Evolutionary conservation across 2,113 vertebrate species (phyloP).

Genomic region (Phrynocephalus versicolor): DNA sequence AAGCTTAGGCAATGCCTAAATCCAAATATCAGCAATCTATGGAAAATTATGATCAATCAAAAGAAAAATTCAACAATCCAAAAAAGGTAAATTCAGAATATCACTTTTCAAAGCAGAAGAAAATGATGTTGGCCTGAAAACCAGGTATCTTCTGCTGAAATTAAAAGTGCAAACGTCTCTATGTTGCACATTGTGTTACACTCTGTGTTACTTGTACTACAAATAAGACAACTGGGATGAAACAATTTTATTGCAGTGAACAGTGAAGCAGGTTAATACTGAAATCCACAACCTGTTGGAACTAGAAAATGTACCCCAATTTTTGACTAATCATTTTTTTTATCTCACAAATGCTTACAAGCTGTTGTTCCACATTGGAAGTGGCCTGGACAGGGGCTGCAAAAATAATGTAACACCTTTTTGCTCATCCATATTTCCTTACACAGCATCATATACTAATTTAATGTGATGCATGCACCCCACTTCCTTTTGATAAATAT

Average conservation of each 20-base stretch:
- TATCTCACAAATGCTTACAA: too few relatives aligned
- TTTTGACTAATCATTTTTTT: not conserved
- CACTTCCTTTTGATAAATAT: not conserved
- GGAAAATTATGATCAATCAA: too few relatives aligned
- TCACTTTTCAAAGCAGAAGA: not conserved
- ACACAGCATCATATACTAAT: not conserved
- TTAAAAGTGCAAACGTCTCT: not conserved
- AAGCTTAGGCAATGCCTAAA: not conserved
- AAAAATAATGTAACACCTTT: too few relatives aligned
- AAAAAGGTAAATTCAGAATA: not conserved
- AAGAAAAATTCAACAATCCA: not conserved
- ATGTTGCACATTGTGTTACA: not conserved
- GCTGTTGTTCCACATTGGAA: too few relatives aligned
- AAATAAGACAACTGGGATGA: not conserved
- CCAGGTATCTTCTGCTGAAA: not conserved
- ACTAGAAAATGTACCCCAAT: not conserved
- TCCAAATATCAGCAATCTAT: not conserved
- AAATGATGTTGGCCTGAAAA: not conserved
- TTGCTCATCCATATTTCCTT: too few relatives aligned
- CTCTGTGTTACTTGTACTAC: too few relatives aligned
- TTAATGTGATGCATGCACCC: not conserved
- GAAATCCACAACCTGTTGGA: not conserved
- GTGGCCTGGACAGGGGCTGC: too few relatives aligned
- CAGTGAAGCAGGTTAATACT: not conserved
- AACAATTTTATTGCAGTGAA: not conserved